Evolutionary conservation across 2,113 vertebrate species (phyloP).

Genomic region (Rutilus rutilus): DNA sequence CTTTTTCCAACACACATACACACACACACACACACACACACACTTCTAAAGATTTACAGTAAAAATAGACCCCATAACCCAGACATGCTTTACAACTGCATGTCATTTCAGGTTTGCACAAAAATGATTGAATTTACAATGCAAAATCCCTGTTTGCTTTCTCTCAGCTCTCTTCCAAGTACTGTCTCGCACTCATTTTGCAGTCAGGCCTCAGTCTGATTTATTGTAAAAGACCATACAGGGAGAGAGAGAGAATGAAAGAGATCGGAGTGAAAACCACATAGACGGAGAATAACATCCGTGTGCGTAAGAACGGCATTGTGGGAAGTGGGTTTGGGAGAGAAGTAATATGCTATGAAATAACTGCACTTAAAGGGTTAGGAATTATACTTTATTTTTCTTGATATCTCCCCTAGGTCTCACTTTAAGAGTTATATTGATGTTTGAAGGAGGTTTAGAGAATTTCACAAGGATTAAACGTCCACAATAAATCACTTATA

Average conservation of each 20-base stretch:
- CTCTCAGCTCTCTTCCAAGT: not conserved
- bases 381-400: not conserved
- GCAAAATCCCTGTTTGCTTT: conserved; percentile 14
- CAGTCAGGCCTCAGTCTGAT: conserved; percentile 12
- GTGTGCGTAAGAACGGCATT: conserved; percentile 1
- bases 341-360: conserved; percentile 5
- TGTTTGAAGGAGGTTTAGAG: not conserved
- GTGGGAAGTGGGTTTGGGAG: conserved; percentile 12
- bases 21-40: not conserved
- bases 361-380: conserved; percentile 1
- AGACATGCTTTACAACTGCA: conserved; percentile 14
- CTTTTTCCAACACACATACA: not conserved
- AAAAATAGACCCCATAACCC: conserved; percentile 14
- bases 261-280: not conserved
- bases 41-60: conserved; percentile 18
- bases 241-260: not conserved
- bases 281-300: conserved; percentile 17
- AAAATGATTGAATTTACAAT: conserved; percentile 25
- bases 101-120: not conserved
- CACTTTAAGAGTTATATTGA: not conserved
- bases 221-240: not conserved
- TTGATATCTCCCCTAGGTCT: conserved; percentile 7
- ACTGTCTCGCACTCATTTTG: conserved; percentile 1
- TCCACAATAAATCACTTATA: conserved; percentile 70
- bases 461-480: conserved; percentile 50